Evolutionary conservation across 2,888 invertebrate species (phyloP).

Genomic region (Rhagonycha fulva): DNA sequence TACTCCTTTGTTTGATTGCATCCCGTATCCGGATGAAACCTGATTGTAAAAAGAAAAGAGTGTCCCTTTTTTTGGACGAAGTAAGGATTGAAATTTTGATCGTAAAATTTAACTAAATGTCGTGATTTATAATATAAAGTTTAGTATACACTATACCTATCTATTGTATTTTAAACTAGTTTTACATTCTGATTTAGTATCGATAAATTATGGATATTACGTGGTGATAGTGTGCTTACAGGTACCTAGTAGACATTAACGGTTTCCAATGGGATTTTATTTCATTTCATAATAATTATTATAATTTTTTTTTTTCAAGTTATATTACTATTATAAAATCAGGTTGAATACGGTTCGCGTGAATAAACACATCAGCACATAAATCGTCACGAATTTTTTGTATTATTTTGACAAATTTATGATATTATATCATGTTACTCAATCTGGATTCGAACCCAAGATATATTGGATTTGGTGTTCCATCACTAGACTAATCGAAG

Average conservation of each 20-base stretch:
- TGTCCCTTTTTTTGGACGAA: slow-evolving; percentile 14
- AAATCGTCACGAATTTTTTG: background rate
- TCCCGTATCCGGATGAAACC: slow-evolving; percentile 30
- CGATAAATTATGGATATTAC: slow-evolving; percentile 32
- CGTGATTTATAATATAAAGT: slow-evolving; percentile 22
- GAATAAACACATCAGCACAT: background rate
- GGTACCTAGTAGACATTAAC: slow-evolving; percentile 15
- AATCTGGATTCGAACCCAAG: background rate
- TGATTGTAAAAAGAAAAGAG: slow-evolving; percentile 21
- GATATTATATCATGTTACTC: background rate
- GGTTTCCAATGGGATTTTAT: slow-evolving; percentile 10
- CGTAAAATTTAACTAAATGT: slow-evolving; percentile 19
- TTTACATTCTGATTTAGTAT: slow-evolving; percentile 33
- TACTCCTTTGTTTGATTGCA: slow-evolving; percentile 18
- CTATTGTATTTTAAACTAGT: slow-evolving; percentile 26
- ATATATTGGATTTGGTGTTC: background rate
- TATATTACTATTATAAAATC: background rate
- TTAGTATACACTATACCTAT: background rate
- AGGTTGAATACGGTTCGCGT: background rate
- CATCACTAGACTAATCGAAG: background rate
- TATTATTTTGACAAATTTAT: no score
- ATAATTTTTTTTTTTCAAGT: background rate
- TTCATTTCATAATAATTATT: slow-evolving; percentile 4
- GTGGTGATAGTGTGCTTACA: slow-evolving; percentile 25
- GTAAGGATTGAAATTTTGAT: background rate